These are phyloP conservation scores for Rhinoderma darwinii DNA, from an alignment of 2,113 vertebrate species.

Conservation along the genomic window DNA sequence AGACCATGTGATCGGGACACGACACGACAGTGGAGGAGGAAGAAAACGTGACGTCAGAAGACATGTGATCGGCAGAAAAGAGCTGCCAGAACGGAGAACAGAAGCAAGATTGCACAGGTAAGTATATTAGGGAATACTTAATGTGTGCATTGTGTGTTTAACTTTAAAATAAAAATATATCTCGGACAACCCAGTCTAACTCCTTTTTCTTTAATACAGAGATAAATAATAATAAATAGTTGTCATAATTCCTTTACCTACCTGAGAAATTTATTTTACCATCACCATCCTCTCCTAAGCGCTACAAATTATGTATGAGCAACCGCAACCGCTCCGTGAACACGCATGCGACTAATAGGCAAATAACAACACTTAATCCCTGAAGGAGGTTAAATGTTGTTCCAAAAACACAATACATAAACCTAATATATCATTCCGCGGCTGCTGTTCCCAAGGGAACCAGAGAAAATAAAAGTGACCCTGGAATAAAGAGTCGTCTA, in stretches of 20 bases:
- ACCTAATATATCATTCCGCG: not conserved
- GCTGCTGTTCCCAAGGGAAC: slow-evolving; percentile 18
- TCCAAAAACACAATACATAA: not conserved
- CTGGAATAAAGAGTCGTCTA: slow-evolving; percentile 2
- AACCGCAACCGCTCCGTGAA: not conserved
- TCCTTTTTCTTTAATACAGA: no score
- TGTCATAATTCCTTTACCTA: not conserved
- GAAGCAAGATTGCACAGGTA: no score
- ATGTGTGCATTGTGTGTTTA: no score
- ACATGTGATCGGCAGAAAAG: no score
- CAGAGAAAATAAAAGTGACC: slow-evolving; percentile 9
- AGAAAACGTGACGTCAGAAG: no score
- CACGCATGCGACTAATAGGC: not conserved
- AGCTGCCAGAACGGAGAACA: no score
- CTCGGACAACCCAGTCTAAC: no score
- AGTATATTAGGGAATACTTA: no score
- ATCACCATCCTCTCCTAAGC: not conserved
- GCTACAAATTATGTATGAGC: not conserved
- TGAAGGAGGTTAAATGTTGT: not conserved
- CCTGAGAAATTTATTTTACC: not conserved
- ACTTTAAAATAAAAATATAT: no score
- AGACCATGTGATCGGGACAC: no score
- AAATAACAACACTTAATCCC: not conserved
- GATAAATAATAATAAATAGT: not conserved
- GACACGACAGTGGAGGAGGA: no score